Conservation (phyloP, 2,888 invertebrate genomes). For the Choristoneura rosaceana region DNA sequence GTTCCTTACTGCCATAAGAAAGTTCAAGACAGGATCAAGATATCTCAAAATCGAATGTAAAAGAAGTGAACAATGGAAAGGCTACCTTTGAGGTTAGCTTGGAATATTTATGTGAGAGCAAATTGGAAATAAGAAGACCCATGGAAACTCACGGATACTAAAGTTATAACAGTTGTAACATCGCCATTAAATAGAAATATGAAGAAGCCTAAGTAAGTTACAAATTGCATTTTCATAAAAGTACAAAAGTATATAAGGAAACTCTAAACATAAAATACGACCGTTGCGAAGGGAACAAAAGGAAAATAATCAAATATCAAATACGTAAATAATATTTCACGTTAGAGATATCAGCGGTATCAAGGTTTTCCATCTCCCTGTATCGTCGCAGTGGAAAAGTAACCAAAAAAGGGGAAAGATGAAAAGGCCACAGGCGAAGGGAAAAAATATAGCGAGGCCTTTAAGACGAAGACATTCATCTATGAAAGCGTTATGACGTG, state of each 20-base stretch:
- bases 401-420: constrained; percentile 48
- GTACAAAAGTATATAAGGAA: background rate
- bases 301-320: constrained; percentile 9
- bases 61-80: no score
- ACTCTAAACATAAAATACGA: background rate
- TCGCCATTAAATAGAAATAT: no score
- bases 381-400: constrained; percentile 15
- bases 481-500: background rate
- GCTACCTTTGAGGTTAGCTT: no score
- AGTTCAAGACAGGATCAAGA: no score
- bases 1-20: no score
- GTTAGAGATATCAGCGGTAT: constrained; percentile 13
- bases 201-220: no score
- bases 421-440: constrained; percentile 44
- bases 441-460: constrained; percentile 43
- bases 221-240: no score
- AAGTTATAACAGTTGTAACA: no score
- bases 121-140: no score
- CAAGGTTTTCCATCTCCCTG: constrained; percentile 3
- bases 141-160: no score
- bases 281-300: background rate
- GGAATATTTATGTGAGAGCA: no score
- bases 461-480: constrained; percentile 20
- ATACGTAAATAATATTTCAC: constrained; percentile 15
- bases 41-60: no score